Conservation (phyloP, 2,888 invertebrate genomes). For the Choristoneura rosaceana region DNA sequence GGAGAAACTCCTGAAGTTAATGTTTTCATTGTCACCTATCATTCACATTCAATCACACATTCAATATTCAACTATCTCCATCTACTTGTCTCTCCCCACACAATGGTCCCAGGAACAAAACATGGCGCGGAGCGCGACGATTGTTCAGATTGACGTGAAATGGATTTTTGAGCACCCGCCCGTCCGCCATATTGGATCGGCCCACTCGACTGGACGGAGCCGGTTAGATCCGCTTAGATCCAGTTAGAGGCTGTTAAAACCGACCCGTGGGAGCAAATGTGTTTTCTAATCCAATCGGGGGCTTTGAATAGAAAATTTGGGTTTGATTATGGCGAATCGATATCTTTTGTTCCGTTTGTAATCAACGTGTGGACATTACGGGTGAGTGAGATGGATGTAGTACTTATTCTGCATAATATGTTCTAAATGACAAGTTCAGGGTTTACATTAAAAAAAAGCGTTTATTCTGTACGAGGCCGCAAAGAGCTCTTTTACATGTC, state of each 20-base stretch:
- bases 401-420: too few relatives aligned
- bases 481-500: too few relatives aligned
- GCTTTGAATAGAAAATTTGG: conserved; percentile 5
- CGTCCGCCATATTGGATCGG: conserved; percentile 45
- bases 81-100: not conserved
- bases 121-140: conserved; percentile 59
- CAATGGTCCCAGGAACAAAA: conserved; percentile 20
- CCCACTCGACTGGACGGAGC: conserved; percentile 44
- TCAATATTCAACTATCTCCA: not conserved
- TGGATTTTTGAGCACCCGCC: conserved; percentile 68
- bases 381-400: too few relatives aligned
- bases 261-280: conserved; percentile 25
- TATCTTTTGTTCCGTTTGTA: not conserved
- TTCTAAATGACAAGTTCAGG: too few relatives aligned
- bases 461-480: too few relatives aligned
- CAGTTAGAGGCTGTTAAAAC: conserved; percentile 21
- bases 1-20: too few relatives aligned
- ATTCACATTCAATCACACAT: not conserved
- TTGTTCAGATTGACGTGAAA: conserved; percentile 82
- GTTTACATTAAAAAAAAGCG: too few relatives aligned
- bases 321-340: conserved; percentile 4
- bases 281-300: conserved; percentile 28
- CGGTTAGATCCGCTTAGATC: conserved; percentile 49
- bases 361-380: not conserved
- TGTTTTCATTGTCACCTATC: too few relatives aligned